Conservation (phyloP, 2,113 vertebrate genomes). For the Plectropomus leopardus region DNA sequence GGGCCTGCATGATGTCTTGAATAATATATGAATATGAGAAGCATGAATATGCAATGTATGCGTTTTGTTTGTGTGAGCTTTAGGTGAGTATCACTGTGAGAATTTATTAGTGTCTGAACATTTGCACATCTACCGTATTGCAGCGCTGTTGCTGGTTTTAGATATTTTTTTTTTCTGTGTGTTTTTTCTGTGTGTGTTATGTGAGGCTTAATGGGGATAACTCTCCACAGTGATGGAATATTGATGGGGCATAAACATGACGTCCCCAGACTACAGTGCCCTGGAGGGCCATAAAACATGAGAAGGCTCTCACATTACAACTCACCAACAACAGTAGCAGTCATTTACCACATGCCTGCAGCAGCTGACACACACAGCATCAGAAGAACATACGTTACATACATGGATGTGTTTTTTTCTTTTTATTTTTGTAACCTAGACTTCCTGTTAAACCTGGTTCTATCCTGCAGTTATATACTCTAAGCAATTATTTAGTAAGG, state of each 20-base stretch:
- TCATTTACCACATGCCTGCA: constrained; percentile 19
- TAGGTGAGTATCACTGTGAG: not conserved
- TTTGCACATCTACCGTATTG: not conserved
- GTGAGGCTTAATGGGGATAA: constrained; percentile 26
- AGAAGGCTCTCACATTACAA: constrained; percentile 58
- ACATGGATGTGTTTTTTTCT: not conserved
- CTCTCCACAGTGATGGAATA: constrained; percentile 57
- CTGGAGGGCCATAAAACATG: constrained; percentile 61
- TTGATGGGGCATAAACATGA: constrained; percentile 64
- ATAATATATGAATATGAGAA: constrained; percentile 28
- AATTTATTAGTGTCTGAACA: not conserved
- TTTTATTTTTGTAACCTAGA: not conserved
- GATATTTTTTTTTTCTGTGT: not conserved
- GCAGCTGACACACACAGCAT: constrained; percentile 12
- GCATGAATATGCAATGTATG: constrained; percentile 18
- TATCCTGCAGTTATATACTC: not conserved
- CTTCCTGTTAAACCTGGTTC: not conserved
- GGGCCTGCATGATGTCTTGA: not conserved
- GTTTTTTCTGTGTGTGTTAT: not conserved
- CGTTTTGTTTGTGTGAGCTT: constrained; percentile 1
- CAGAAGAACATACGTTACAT: not conserved
- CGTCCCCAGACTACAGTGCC: constrained; percentile 47
- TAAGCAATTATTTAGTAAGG: not conserved
- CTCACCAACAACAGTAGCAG: constrained; percentile 25
- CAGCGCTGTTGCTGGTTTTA: not conserved